phyloP scores from a whole-genome alignment of 2,888 invertebrate genomes.

The Dicycla oo region DNA sequence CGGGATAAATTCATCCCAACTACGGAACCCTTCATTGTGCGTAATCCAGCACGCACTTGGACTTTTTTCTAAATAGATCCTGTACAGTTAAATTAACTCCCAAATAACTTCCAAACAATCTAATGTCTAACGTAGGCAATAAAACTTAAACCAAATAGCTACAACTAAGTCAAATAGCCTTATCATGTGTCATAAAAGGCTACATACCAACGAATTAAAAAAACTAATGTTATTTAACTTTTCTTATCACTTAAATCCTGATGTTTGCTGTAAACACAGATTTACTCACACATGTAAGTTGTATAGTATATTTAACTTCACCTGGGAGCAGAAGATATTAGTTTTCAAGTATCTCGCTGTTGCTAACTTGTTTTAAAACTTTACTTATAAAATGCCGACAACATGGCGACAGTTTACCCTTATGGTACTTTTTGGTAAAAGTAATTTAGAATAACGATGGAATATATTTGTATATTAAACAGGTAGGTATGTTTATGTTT shows the following conservation, averaged over 20 bases:
- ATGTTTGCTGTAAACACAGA: constrained; percentile 1
- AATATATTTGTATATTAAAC: too few species aligned
- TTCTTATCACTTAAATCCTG: constrained; percentile 24
- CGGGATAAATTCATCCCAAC: too few species aligned
- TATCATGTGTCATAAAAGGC: constrained; percentile 31
- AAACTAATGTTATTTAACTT: constrained; percentile 36
- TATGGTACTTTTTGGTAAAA: constrained; percentile 8
- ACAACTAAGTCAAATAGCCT: constrained; percentile 14
- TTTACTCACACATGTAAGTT: not conserved
- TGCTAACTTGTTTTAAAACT: constrained; percentile 31
- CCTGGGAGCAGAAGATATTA: constrained; percentile 38
- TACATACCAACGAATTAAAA: constrained; percentile 22
- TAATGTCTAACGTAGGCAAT: not conserved
- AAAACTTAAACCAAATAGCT: constrained; percentile 6
- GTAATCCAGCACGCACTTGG: too few species aligned
- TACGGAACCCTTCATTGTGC: too few species aligned
- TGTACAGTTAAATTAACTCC: not conserved
- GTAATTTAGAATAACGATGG: constrained; percentile 17
- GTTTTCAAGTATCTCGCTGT: constrained; percentile 39
- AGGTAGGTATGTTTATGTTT: not conserved
- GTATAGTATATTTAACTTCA: constrained; percentile 24
- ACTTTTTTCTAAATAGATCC: not conserved
- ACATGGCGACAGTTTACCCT: constrained; percentile 19
- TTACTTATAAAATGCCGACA: constrained; percentile 39
- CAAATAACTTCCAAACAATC: constrained; percentile 19